Conservation (phyloP, 2,888 invertebrate genomes). For the Sicus ferrugineus region DNA sequence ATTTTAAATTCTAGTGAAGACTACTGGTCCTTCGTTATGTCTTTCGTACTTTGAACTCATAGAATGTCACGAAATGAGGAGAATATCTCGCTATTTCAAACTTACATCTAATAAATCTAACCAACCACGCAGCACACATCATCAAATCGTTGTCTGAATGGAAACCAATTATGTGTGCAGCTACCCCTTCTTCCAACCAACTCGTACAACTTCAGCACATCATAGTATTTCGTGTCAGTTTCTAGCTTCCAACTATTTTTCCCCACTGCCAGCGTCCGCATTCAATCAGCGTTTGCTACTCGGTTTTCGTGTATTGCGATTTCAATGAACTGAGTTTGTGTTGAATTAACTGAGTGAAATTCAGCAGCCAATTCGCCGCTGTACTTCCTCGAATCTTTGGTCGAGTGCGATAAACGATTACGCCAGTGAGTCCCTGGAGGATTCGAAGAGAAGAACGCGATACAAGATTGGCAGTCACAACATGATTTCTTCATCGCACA, state of each 20-base stretch:
- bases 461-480: neutral
- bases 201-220: no score
- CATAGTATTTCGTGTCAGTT: neutral
- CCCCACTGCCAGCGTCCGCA: neutral
- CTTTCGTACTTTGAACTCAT: no score
- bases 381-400: neutral
- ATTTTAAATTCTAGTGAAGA: no score
- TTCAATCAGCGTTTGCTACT: neutral
- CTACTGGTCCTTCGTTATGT: no score
- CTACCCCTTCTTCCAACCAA: no score
- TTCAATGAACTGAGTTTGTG: conserved; percentile 25
- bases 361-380: neutral
- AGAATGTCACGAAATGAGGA: no score
- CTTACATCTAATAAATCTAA: no score
- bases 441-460: neutral
- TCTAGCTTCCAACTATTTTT: neutral
- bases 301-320: conserved; percentile 10
- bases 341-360: conserved; percentile 29
- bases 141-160: no score
- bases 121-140: no score
- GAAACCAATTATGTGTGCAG: no score
- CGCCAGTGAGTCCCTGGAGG: conserved; percentile 54
- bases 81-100: no score
- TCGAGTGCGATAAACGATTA: conserved; percentile 53
- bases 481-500: conserved; percentile 22